Evolutionary conservation across 2,888 invertebrate species (phyloP).

Genomic region (Dasypolia templi): DNA sequence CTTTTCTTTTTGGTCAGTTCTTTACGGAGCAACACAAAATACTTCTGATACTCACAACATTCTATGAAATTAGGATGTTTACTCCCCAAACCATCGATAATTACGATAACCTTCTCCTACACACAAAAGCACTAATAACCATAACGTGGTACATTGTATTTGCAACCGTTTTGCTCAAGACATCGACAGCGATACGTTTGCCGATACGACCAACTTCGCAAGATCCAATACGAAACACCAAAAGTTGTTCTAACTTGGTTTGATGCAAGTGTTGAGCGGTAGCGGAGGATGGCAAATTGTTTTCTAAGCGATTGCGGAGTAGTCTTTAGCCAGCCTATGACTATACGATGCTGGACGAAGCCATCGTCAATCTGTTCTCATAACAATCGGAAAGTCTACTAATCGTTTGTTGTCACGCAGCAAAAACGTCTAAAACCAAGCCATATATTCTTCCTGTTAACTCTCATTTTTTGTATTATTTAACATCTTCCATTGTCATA

Average conservation of each 20-base stretch:
- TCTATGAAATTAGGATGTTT: neutral
- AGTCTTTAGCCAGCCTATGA: neutral
- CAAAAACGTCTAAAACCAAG: neutral
- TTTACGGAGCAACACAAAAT: no score
- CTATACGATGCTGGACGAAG: neutral
- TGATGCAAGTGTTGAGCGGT: conserved; percentile 59
- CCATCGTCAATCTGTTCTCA: neutral
- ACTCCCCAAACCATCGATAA: neutral
- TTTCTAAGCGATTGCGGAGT: neutral
- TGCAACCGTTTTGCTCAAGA: conserved; percentile 64
- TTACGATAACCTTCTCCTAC: conserved; percentile 5
- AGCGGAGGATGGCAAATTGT: conserved; percentile 4
- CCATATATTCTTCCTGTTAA: neutral
- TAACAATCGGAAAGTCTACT: neutral
- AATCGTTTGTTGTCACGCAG: neutral
- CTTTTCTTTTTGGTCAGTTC: neutral
- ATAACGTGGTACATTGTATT: conserved; percentile 59
- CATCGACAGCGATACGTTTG: conserved; percentile 75
- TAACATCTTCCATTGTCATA: neutral
- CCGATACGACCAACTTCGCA: conserved; percentile 79
- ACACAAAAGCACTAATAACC: conserved; percentile 29
- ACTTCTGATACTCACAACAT: no score
- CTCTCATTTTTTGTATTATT: neutral
- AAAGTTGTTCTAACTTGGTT: conserved; percentile 72
- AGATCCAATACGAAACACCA: conserved; percentile 76